phyloP scores from a whole-genome alignment of 2,113 vertebrate species.

The Chlorodrepanis virens region DNA sequence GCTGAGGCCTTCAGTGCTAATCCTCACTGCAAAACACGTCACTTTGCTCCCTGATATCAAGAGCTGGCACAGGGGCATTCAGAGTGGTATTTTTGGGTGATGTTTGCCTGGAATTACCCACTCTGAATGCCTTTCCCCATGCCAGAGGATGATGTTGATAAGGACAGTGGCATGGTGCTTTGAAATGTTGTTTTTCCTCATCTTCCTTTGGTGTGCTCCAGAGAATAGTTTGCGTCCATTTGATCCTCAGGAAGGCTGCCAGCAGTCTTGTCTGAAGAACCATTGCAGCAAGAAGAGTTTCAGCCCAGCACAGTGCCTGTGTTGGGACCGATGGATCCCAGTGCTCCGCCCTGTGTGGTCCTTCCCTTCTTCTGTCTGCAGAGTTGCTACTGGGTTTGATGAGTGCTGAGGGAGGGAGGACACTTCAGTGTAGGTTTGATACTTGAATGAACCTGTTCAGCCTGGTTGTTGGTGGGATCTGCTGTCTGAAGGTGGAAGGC shows the following conservation, averaged over 20 bases:
- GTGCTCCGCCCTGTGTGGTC: not conserved
- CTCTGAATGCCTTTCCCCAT: not conserved
- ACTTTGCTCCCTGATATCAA: not conserved
- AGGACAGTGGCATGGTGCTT: not conserved
- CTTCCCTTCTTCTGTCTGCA: not conserved
- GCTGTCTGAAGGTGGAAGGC: not conserved
- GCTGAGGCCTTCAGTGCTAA: not conserved
- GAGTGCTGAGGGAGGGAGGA: not conserved
- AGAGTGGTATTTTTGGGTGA: not conserved
- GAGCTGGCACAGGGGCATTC: not conserved
- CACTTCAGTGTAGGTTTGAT: not conserved
- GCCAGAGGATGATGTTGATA: not conserved
- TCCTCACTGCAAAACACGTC: not conserved
- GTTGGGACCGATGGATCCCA: not conserved
- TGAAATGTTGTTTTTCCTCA: not conserved
- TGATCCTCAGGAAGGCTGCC: not conserved
- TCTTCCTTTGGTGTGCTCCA: not conserved
- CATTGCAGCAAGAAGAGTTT: not conserved
- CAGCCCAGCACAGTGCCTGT: not conserved
- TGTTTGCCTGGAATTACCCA: not conserved
- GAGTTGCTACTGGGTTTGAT: not conserved
- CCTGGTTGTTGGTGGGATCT: not conserved
- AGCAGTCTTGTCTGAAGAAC: not conserved
- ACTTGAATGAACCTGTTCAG: constrained; percentile 29
- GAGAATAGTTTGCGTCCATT: not conserved